These are phyloP conservation scores for Leptinotarsa tumamoca DNA, from an alignment of 2,888 invertebrate genomes.

Conservation along the genomic window DNA sequence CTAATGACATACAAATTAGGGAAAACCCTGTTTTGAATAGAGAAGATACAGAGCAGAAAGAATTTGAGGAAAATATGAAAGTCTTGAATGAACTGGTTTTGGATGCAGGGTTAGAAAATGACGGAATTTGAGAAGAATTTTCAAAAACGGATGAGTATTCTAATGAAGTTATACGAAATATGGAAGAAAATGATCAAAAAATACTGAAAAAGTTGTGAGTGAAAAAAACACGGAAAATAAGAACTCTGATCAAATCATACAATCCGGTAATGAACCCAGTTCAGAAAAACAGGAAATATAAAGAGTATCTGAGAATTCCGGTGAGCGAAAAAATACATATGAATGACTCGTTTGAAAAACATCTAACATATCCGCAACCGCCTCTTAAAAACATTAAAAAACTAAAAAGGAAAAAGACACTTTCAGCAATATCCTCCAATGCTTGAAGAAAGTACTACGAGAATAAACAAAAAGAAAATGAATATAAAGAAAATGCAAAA, in stretches of 20 bases:
- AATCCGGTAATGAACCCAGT: constrained; percentile 2
- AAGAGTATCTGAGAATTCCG: not conserved
- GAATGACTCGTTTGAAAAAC: constrained; percentile 4
- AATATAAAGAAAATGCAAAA: constrained; percentile 15
- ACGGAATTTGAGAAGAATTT: constrained; percentile 15
- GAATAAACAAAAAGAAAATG: constrained; percentile 14
- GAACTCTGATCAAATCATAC: constrained; percentile 25
- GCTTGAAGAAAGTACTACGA: constrained; percentile 21
- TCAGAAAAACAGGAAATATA: not conserved
- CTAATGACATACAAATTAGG: constrained; percentile 1
- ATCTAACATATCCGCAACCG: not conserved
- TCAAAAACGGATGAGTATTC: constrained; percentile 10
- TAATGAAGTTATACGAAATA: constrained; percentile 22
- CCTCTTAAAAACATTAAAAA: not conserved
- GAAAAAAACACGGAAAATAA: constrained; percentile 33
- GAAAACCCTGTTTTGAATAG: constrained; percentile 14
- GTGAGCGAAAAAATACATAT: not conserved
- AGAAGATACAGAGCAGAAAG: constrained; percentile 6
- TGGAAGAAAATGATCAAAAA: constrained; percentile 20
- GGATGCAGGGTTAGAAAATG: constrained; percentile 20
- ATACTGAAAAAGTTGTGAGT: constrained; percentile 18
- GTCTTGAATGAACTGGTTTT: not conserved
- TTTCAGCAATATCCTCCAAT: constrained; percentile 21
- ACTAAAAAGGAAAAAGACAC: constrained; percentile 8
- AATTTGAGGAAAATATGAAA: constrained; percentile 4